Percentiles rank a stretch among this genome's conserved stretches.
Evolutionary conservation across 2,888 invertebrate species (phyloP).

Genomic region (Dryomyza anilis): DNA sequence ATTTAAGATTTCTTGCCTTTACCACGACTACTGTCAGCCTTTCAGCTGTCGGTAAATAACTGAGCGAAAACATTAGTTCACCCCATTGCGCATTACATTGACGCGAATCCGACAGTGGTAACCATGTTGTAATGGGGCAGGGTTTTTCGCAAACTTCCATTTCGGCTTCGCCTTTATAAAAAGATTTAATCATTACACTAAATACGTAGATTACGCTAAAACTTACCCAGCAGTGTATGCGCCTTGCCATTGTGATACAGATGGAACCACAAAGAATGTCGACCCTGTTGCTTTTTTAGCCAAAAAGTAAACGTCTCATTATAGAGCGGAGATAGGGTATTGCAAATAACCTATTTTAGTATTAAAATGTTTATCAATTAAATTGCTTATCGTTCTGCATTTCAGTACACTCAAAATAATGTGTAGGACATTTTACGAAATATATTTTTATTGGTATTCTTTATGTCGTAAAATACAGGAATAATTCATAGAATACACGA

Average conservation of each 20-base stretch:
- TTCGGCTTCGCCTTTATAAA: conserved; percentile 70
- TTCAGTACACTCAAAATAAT: no score
- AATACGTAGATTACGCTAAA: no score
- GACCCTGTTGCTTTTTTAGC: conserved; percentile 66
- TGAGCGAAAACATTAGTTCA: conserved; percentile 80
- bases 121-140: conserved; percentile 78
- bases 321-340: conserved; percentile 74
- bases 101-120: conserved; percentile 75
- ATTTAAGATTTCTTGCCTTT: conserved; percentile 75
- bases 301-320: conserved; percentile 77
- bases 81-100: conserved; percentile 74
- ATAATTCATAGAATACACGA: no score
- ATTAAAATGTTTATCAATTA: no score
- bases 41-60: conserved; percentile 82
- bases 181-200: no score
- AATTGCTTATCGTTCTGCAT: no score
- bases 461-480: no score
- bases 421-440: no score
- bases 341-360: conserved; percentile 70
- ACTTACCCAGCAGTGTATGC: conserved; percentile 65
- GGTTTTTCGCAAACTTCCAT: conserved; percentile 69
- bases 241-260: conserved; percentile 70
- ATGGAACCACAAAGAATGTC: conserved; percentile 70
- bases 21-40: conserved; percentile 72
- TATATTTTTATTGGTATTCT: no score